Evolutionary conservation across 2,113 vertebrate species (phyloP), one percentile per base, ranked within the genome.

Genomic region (Anser brachyrhynchus): DNA sequence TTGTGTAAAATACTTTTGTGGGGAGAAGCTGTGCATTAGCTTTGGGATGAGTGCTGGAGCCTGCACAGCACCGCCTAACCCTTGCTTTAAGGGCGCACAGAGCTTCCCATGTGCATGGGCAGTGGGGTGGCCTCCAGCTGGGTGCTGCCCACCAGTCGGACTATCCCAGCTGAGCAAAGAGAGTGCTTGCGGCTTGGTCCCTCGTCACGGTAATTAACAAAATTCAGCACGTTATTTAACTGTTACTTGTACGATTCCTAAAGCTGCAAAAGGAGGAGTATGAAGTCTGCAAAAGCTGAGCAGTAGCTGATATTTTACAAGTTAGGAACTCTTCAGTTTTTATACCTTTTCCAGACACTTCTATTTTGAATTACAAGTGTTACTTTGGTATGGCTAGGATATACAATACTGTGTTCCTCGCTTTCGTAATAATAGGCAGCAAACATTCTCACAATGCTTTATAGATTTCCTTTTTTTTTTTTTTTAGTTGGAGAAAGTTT

Each of bases 231-330:
- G 1, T 67, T 61, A 58, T 39, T 14, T 69, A 65, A 11, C 35
- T 17, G 7, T 67, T 61, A 21, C 0, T 0, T 26, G 51, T 37
- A 4, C 23, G 7, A 21, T 46, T 71, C 17, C 21, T 85, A 19
- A 51, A 73, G 51, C 25, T 67, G 69, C 31, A 70, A 11, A 74
- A 80, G 55, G 29, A 39, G 2, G 11, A n/a, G 25, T 9, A 4
- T 29, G 26, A 43, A 75, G 37, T 21, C 37, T 17, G 41, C 28
- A 66, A 41, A 80, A 87, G 52, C 43, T 25, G 28, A 87, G 19
- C 31, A 74, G 76, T 51, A 84, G 46, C 73, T 17, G 67, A 1
- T 39, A 11, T 84, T 93, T 72, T 58, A 22, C 9, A 41, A 13
- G 10, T 4, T 17, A 44, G n/a, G 39, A 78, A 37, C 18, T 41